phyloP scores from a whole-genome alignment of 2,797 vertebrate genomes.

The Spatula clypeata region DNA sequence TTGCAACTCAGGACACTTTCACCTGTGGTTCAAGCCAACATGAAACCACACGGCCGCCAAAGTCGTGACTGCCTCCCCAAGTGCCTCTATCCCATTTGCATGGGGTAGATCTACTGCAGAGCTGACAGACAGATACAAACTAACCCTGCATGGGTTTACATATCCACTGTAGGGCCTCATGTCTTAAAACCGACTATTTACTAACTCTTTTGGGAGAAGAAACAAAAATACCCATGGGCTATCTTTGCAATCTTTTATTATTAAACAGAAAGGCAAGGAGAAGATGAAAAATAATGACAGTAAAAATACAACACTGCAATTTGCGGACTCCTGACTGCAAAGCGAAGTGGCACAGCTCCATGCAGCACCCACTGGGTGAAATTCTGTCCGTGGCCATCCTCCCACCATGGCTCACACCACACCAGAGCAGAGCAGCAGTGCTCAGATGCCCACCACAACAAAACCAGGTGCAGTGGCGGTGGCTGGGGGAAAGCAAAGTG shows the following conservation, averaged over 20 bases:
- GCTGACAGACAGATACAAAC: not conserved
- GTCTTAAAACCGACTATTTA: not conserved
- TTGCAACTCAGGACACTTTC: not conserved
- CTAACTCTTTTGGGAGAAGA: not conserved
- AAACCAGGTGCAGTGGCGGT: not conserved
- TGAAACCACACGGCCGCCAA: not conserved
- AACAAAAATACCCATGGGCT: not conserved
- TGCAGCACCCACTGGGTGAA: not conserved
- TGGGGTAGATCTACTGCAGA: not conserved
- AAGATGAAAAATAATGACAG: not conserved
- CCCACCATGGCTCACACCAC: not conserved
- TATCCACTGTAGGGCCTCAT: not conserved
- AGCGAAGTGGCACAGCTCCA: not conserved
- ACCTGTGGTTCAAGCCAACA: not conserved
- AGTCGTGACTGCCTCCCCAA: not conserved
- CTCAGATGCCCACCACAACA: fast-evolving
- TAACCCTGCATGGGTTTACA: not conserved
- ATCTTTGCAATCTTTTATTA: not conserved
- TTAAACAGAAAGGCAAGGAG: not conserved
- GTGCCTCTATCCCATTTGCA: not conserved
- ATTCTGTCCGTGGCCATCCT: not conserved
- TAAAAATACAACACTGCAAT: not conserved
- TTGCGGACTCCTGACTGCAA: not conserved
- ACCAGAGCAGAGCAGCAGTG: not conserved
- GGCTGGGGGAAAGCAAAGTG: fast-evolving